Conservation (phyloP, 2,113 vertebrate genomes). For the Chloropsis cyanopogon region DNA sequence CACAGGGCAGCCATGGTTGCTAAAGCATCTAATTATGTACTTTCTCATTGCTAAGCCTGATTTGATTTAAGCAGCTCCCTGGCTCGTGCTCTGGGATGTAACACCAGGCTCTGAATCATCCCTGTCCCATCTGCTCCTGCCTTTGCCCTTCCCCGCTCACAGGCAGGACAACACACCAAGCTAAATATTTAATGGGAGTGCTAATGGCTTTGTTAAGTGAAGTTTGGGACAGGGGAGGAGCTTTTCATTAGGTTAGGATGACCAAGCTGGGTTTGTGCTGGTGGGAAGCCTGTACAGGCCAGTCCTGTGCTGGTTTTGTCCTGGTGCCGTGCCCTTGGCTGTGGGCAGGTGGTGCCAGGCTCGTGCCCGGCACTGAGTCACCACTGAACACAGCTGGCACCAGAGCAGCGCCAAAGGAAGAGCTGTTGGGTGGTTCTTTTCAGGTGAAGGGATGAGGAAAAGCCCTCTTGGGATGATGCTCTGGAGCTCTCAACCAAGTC, state of each 20-base stretch:
- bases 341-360: neutral
- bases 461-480: neutral
- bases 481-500: neutral
- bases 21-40: conserved; percentile 9
- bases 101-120: conserved; percentile 19
- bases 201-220: conserved; percentile 35
- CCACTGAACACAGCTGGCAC: neutral
- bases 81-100: neutral
- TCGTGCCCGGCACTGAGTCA: rapidly evolving
- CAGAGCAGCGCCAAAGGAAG: neutral
- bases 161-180: conserved; percentile 27
- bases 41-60: conserved; percentile 5
- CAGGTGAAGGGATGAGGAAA: neutral
- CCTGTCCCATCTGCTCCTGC: conserved; percentile 11
- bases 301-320: neutral
- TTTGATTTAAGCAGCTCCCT: conserved; percentile 40
- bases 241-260: neutral
- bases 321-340: neutral
- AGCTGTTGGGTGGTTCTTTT: neutral
- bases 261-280: neutral
- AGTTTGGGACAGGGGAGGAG: neutral
- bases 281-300: neutral
- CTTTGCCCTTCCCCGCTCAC: neutral
- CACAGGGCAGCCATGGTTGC: neutral
- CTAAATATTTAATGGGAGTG: conserved; percentile 52